Conservation (phyloP, 30 jellyfish, hydroid and myxozoan genomes). For the Aurelia aurita complex sp. Pacific region DNA sequence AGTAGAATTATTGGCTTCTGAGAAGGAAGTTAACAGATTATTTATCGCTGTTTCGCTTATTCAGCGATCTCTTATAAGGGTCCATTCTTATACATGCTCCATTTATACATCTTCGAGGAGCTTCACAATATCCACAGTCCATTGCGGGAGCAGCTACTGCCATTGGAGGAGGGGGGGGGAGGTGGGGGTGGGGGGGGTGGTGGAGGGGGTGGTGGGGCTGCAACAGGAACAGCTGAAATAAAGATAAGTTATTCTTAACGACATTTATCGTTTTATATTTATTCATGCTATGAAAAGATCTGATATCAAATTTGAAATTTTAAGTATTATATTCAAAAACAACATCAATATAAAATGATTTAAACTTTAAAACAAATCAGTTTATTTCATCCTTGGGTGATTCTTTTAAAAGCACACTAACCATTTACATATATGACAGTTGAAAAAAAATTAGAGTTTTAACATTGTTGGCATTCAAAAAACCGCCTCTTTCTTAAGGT, state of each 20-base stretch:
- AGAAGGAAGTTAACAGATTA: not conserved
- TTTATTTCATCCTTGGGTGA: no score
- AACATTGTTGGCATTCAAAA: no score
- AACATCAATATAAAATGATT: no score
- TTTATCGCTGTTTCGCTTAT: conserved; percentile 28
- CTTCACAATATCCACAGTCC: conserved; percentile 76
- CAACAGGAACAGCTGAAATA: conserved; percentile 41
- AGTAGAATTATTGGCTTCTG: not conserved
- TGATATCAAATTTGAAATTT: no score
- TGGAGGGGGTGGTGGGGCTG: conserved; percentile 84
- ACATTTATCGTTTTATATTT: not conserved
- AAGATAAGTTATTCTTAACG: not conserved
- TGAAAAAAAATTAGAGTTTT: no score
- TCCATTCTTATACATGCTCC: conserved; percentile 67
- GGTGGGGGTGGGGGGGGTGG: conserved; percentile 80
- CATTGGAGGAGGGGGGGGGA: conserved; percentile 89
- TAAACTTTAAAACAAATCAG: no score
- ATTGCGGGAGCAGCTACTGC: conserved; percentile 40
- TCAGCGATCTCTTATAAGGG: conserved; percentile 55
- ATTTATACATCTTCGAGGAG: conserved; percentile 74
- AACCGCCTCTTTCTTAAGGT: no score
- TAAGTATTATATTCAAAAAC: no score
- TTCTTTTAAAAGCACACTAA: no score
- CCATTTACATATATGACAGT: no score
- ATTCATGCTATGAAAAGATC: no score